Conservation (phyloP, 2,113 vertebrate genomes). For the Okapia johnstoni region DNA sequence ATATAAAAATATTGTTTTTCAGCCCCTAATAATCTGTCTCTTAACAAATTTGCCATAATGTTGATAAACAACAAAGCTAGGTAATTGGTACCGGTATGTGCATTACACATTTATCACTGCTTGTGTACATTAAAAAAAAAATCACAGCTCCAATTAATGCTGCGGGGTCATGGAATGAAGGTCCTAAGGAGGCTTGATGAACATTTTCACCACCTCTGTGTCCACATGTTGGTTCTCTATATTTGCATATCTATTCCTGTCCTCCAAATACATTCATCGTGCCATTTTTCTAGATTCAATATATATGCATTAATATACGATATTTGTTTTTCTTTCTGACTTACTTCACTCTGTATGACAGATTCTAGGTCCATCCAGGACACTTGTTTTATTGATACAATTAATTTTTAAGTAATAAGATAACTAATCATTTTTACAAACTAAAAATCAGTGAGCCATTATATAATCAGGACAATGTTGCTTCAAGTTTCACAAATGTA, state of each 20-base stretch:
- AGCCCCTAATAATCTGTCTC: not conserved
- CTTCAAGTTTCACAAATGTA: not conserved
- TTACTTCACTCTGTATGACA: not conserved
- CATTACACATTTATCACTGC: not conserved
- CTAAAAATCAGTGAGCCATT: constrained; percentile 5
- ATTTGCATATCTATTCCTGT: not conserved
- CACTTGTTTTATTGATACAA: not conserved
- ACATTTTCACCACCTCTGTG: not conserved
- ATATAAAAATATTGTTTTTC: not conserved
- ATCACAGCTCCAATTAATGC: too few relatives aligned
- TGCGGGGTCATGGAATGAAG: not conserved
- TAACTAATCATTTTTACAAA: constrained; percentile 1
- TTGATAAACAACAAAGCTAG: not conserved
- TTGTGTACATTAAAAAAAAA: not conserved
- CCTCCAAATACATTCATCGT: not conserved
- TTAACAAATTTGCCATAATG: not conserved
- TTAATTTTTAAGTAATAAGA: not conserved
- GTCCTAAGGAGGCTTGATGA: not conserved
- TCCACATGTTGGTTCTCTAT: not conserved
- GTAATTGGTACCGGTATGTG: not conserved
- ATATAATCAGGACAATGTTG: not conserved
- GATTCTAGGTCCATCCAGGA: not conserved
- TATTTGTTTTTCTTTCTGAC: not conserved
- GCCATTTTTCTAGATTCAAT: not conserved
- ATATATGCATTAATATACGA: not conserved